Evolutionary conservation across 2,113 vertebrate genomes (phyloP), one percentile per base, ranked within the genome.

Genomic region (Notarius lentiginosus): DNA sequence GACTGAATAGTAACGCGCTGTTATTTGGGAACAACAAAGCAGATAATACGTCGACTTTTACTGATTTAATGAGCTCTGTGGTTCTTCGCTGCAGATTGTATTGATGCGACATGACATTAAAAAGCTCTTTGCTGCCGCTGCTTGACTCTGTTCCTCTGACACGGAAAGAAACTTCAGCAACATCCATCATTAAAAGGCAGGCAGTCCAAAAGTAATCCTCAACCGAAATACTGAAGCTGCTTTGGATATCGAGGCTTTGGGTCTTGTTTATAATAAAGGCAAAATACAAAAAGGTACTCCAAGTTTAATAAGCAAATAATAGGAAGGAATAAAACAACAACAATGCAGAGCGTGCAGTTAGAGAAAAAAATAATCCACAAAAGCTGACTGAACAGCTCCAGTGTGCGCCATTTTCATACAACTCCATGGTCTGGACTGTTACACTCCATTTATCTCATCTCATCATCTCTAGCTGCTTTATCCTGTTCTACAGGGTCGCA

Each of bases 81-180:
- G 11, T 47, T 24, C 41, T 49, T 51, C 70, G n/a, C 56, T 76
- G 72, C 34, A 27, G 34, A 82, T 18, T 20, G 30, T 49, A 82
- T 82, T 65, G 18, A 85, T 82, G 66, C 22, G 10, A 18, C 51
- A 56, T 58, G 27, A 73, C 56, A 65, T 88, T 84, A 81, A 85
- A 81, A 82, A 49, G 61, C 47, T 18, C 51, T 73, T 47, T 22
- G 34, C 70, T 11, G 34, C 70, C 5, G 34, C 34, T 10, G 70
- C 34, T 18, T 20, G 72, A 14, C 47, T 75, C 70, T 10, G 47
- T 14, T 76, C 47, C 20, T 76, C 73, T 24, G 20, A 73, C 41
- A 73, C 70, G 5, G 70, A 73, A 47, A 73, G 34, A 76, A 51
- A 24, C 73, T n/a, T 76, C 73, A n/a, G 14, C 22, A 14, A 53